Conservation (phyloP, 2,113 vertebrate genomes). For the Melanocharis versteri region DNA sequence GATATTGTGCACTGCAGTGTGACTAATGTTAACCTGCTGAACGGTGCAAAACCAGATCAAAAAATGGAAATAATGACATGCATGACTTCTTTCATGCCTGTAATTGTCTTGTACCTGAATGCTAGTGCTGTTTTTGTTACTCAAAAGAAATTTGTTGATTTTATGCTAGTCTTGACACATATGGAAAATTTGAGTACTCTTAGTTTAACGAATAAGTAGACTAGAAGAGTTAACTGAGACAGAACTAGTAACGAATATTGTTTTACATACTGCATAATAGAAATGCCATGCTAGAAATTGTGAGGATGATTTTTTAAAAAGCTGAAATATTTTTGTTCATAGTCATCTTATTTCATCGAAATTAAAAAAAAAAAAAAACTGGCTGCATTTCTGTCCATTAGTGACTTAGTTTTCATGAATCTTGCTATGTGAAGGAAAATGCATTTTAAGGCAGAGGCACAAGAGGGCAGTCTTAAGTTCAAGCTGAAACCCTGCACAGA, state of each 20-base stretch:
- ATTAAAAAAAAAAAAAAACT: not conserved
- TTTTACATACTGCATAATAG: not conserved
- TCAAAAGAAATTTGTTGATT: not conserved
- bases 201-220: not conserved
- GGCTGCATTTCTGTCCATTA: not conserved
- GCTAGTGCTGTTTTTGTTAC: not conserved
- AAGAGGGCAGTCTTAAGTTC: conserved; percentile 65
- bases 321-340: not conserved
- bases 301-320: not conserved
- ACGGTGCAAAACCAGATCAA: not conserved
- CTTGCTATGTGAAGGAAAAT: not conserved
- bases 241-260: not conserved
- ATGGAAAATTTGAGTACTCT: not conserved
- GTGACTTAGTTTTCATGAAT: not conserved
- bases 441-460: conserved; percentile 24
- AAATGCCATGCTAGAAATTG: not conserved
- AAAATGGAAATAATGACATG: not conserved
- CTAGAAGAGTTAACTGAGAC: not conserved
- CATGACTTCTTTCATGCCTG: not conserved
- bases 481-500: not conserved
- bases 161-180: not conserved
- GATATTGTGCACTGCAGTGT: not conserved
- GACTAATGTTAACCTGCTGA: not conserved
- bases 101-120: not conserved
- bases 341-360: not conserved